Base-by-base conservation (phyloP, 2,888 invertebrate genomes). In the Chironomus tentans region DNA sequence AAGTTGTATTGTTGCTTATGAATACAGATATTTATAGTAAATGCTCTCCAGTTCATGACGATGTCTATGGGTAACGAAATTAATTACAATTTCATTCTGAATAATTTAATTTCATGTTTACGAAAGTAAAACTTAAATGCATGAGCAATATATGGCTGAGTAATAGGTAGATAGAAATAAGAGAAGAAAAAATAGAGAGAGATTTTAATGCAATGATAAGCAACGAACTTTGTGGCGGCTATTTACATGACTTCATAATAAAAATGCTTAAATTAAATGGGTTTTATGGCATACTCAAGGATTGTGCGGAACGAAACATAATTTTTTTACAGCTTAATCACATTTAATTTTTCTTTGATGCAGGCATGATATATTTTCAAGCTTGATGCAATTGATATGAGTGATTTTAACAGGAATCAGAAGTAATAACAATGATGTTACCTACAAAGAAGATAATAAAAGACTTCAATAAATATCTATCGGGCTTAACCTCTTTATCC, bases 221-320 rank as follows among this genome's bases (percentile, higher is more conserved):
- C 47, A 48, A 47, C 70, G 21, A 70, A 70, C 13, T 12, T 38
- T n/a, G 70, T 46, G 65, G 65, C 65, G 24, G 65, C 24, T 21
- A 10, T 12, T 22, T 18, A 24, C 24, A 24, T n/a, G 12, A 69
- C 38, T 69, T 46, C 18, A 69, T 46, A 69, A 24, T 50, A 56
- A 24, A 56, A 18, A 56, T 56, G 18, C n/a, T 56, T 15, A 18
- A 18, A 18, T 50, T 1, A 70, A 70, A 50, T 70, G 70, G 24
- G 22, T 70, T 70, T 50, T 70, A 22, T 70, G 70, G n/a, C 70
- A 70, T 15, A 50, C n/a, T n/a, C 70, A 70, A 70, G 70, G 70
- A 50, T 22, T n/a, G 50, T 50, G 50, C 50, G 50, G 50, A 50
- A 50, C 28, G 28, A 5, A 28, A 28, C 28, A 28, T 28, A 5